Conservation (phyloP, 1,140 invertebrate genomes). For the Brachionus sp. region DNA sequence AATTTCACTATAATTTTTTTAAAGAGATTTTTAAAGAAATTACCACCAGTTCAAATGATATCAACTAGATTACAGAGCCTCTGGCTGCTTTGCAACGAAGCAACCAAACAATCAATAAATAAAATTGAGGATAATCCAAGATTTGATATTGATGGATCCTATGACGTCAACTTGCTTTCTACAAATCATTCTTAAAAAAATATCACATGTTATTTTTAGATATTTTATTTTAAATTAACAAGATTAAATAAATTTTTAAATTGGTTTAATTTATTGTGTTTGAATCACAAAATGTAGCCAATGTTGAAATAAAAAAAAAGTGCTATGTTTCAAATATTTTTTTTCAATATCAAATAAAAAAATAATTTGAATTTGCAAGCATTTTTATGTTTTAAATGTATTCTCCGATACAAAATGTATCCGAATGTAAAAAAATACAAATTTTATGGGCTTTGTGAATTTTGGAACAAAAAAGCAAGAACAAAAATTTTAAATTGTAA, state of each 20-base stretch:
- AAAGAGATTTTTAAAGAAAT: not conserved
- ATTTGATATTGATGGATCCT: conserved; percentile 24
- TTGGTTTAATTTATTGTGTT: not conserved
- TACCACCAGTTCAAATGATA: not conserved
- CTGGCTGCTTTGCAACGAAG: not conserved
- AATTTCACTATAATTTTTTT: not conserved
- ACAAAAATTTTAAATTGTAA: too few species aligned
- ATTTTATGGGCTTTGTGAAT: too few species aligned
- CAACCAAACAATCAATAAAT: not conserved
- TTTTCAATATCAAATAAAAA: too few species aligned
- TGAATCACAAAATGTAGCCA: too few species aligned
- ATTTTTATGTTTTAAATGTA: too few species aligned
- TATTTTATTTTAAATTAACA: not conserved
- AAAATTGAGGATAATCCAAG: conserved; percentile 31
- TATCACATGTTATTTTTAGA: not conserved
- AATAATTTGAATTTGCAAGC: too few species aligned
- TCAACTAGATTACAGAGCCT: not conserved
- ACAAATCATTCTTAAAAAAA: not conserved
- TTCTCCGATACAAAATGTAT: too few species aligned
- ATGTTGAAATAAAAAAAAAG: not conserved
- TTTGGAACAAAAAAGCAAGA: too few species aligned
- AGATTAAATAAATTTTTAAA: too few species aligned
- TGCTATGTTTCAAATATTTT: not conserved
- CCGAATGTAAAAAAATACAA: too few species aligned
- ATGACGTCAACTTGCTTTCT: conserved; percentile 23